These are phyloP conservation scores for Actinia tenebrosa DNA, from an alignment of 64 coral and sea anemone genomes.

Conservation along the genomic window DNA sequence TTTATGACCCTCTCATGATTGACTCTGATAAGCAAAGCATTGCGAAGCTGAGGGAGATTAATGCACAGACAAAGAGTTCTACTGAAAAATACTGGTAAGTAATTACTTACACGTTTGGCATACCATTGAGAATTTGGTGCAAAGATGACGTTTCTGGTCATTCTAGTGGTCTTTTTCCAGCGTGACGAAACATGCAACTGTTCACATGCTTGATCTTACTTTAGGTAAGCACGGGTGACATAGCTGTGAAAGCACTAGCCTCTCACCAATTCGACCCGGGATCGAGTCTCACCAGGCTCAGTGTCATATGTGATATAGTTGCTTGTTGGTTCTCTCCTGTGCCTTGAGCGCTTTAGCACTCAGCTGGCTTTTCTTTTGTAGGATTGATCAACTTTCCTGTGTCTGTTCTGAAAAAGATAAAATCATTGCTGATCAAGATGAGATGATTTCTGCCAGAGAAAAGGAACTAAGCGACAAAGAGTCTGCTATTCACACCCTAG, in stretches of 20 bases:
- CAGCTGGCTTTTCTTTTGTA: slow-evolving; percentile 11
- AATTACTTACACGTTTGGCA: neutral
- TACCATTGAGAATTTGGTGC: no score
- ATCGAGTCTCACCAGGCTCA: no score
- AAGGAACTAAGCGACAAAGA: slow-evolving; percentile 72
- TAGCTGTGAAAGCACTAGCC: no score
- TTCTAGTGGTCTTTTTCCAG: no score
- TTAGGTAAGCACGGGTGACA: no score
- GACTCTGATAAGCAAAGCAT: slow-evolving; percentile 79
- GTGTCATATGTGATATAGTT: no score
- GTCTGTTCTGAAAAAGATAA: slow-evolving; percentile 78
- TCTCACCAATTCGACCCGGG: no score
- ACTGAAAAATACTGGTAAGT: slow-evolving; percentile 86
- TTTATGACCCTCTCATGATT: slow-evolving; percentile 83
- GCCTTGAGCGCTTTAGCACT: no score
- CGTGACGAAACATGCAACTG: no score
- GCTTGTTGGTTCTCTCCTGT: no score
- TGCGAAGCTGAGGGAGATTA: slow-evolving; percentile 77
- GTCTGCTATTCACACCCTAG: slow-evolving; percentile 62
- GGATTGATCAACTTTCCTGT: slow-evolving; percentile 62
- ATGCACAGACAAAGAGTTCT: slow-evolving; percentile 48
- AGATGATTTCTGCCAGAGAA: slow-evolving; percentile 58
- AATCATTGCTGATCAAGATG: slow-evolving; percentile 84
- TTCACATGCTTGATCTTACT: no score
- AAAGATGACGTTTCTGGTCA: no score